phyloP scores from a whole-genome alignment of 2,797 vertebrate species.

The Mus minutoides region DNA sequence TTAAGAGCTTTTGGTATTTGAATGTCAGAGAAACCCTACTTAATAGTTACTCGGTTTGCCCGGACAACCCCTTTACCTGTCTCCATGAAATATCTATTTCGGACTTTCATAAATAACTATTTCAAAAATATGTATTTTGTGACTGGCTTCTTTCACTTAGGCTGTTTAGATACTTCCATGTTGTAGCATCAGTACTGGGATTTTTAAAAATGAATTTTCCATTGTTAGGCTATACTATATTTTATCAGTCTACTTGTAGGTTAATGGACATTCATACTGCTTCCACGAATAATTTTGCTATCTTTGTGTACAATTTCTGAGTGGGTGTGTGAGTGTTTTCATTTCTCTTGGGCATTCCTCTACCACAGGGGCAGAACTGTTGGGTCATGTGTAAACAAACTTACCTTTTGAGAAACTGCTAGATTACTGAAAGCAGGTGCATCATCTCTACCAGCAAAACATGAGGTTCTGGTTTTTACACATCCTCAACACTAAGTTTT shows the following conservation, averaged over 20 bases:
- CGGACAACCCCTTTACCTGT: slow-evolving; percentile 1
- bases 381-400: background rate
- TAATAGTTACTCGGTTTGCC: background rate
- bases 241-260: background rate
- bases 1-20: slow-evolving; percentile 15
- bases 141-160: slow-evolving; percentile 3
- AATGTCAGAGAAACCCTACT: slow-evolving; percentile 33
- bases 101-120: slow-evolving; percentile 11
- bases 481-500: background rate
- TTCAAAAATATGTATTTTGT: background rate
- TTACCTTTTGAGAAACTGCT: slow-evolving; percentile 23
- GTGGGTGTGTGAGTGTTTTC: background rate
- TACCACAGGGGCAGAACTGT: background rate
- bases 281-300: slow-evolving; percentile 20
- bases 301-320: slow-evolving; percentile 33
- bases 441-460: background rate
- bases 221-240: background rate
- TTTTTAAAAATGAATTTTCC: background rate
- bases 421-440: background rate
- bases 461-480: background rate
- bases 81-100: background rate
- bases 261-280: background rate
- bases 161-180: background rate
- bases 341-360: slow-evolving; percentile 28
- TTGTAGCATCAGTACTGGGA: background rate